Evolutionary conservation across 2,797 vertebrate species (phyloP).

Genomic region (Neomorphus geoffroyi): DNA sequence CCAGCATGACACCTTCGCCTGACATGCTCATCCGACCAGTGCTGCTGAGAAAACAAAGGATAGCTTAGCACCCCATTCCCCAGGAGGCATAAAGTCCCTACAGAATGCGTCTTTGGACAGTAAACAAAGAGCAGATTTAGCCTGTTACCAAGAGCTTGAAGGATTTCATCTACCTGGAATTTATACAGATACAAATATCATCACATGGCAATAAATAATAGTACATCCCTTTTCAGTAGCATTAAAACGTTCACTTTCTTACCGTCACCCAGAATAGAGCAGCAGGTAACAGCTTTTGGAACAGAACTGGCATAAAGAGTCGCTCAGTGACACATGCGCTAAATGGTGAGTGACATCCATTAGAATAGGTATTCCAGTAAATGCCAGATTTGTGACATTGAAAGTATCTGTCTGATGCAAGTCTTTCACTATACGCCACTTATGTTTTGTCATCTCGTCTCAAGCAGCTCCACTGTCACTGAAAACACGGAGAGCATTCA

Average conservation of each 20-base stretch:
- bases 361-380: constrained; percentile 63
- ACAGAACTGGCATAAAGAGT: not conserved
- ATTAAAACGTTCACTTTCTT: not conserved
- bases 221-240: not conserved
- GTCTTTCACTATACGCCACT: constrained; percentile 1
- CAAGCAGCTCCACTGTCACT: constrained; percentile 25
- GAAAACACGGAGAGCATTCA: not conserved
- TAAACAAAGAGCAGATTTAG: not conserved
- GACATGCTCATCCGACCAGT: not conserved
- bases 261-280: not conserved
- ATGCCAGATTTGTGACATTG: constrained; percentile 49
- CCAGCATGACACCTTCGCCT: not conserved
- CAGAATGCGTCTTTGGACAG: not conserved
- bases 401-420: constrained; percentile 45
- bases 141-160: not conserved
- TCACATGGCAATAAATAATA: not conserved
- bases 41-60: not conserved
- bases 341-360: constrained; percentile 52
- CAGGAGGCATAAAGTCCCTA: not conserved
- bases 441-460: constrained; percentile 48
- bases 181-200: not conserved
- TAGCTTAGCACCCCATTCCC: not conserved
- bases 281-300: constrained; percentile 38
- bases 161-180: not conserved
- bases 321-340: not conserved